These are phyloP conservation scores for Seladonia tumulorum DNA, from an alignment of 2,888 invertebrate species.

Conservation along the genomic window DNA sequence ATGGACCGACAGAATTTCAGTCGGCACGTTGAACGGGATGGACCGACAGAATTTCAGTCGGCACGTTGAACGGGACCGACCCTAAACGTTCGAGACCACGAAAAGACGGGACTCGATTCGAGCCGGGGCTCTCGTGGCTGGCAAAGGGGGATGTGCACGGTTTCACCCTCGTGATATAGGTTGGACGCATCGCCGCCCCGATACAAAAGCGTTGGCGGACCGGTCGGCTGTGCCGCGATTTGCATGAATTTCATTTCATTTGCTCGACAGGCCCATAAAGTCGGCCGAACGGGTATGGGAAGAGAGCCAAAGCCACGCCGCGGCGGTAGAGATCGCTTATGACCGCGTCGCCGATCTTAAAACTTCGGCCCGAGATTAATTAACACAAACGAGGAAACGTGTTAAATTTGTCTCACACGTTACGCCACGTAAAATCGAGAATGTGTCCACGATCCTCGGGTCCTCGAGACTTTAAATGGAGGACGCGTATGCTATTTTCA, in stretches of 20 bases:
- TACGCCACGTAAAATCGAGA: not conserved
- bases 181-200: conserved; percentile 79
- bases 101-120: conserved; percentile 47
- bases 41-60: not conserved
- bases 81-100: conserved; percentile 50
- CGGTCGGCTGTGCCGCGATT: conserved; percentile 70
- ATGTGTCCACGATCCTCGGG: not conserved
- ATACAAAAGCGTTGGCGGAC: conserved; percentile 77
- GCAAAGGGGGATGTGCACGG: conserved; percentile 59
- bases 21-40: not conserved
- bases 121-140: conserved; percentile 23
- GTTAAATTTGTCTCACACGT: no score
- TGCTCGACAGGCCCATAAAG: conserved; percentile 76
- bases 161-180: conserved; percentile 71
- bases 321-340: conserved; percentile 54
- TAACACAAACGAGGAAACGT: no score
- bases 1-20: no score
- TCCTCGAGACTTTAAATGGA: not conserved
- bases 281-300: conserved; percentile 35
- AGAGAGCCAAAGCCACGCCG: conserved; percentile 19
- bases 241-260: conserved; percentile 82
- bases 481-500: not conserved
- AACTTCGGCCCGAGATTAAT: conserved; percentile 26
- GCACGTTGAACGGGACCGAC: not conserved
- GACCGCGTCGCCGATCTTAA: conserved; percentile 17